A percentile compares a stretch with the other conserved stretches of the same genome.
Evolutionary conservation across 2,888 invertebrate species (phyloP).

Genomic region (Balanococcus diminutus): DNA sequence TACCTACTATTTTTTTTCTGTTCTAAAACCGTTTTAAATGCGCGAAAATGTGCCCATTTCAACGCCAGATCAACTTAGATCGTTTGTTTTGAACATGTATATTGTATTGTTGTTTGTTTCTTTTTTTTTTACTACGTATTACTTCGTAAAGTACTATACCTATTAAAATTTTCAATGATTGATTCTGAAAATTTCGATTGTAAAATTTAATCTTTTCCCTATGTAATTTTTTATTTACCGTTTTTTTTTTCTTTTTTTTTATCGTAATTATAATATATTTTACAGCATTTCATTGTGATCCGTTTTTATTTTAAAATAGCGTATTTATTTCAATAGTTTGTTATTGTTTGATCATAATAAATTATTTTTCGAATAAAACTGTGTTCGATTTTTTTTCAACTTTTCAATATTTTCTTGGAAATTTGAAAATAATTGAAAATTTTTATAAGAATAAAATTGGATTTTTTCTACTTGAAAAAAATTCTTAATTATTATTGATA

Average conservation of each 20-base stretch:
- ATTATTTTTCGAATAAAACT: not conserved
- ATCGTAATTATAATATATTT: conserved; percentile 21
- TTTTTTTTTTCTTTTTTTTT: conserved; percentile 2
- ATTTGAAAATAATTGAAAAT: no score
- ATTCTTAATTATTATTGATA: no score
- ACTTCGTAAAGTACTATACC: not conserved
- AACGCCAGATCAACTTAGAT: not conserved
- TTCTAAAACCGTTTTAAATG: no score
- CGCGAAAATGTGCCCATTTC: not conserved
- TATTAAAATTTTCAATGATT: not conserved
- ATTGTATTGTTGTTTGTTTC: not conserved
- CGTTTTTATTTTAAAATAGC: conserved; percentile 27
- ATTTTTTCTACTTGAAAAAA: no score
- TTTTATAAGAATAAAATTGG: no score
- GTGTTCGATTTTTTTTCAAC: no score
- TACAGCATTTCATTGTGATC: conserved; percentile 41
- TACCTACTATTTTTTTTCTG: no score
- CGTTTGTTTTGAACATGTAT: not conserved
- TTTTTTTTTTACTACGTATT: not conserved
- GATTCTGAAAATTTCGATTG: not conserved
- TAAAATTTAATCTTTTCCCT: not conserved
- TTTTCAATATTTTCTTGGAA: no score
- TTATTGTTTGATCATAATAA: conserved; percentile 44
- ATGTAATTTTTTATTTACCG: not conserved
- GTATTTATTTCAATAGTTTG: conserved; percentile 49